phyloP scores from a whole-genome alignment of 2,888 invertebrate species.

The Euphydryas editha region DNA sequence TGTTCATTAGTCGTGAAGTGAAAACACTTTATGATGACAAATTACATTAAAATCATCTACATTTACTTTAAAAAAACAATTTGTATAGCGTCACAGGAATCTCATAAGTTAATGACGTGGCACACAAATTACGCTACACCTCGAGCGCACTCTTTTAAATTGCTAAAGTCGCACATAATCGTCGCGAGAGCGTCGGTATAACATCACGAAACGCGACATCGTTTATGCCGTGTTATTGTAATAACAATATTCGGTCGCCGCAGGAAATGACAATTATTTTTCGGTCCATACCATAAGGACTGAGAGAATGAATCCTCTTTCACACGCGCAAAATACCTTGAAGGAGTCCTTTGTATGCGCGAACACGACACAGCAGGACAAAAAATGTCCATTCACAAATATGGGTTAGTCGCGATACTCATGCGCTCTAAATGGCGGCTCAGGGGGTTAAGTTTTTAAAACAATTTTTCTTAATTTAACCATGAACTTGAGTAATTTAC shows the following conservation, averaged over 20 bases:
- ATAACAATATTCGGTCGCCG: constrained; percentile 63
- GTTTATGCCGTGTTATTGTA: constrained; percentile 46
- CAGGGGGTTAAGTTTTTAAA: constrained; percentile 28
- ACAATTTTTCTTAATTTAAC: constrained; percentile 21
- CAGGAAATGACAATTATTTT: constrained; percentile 84
- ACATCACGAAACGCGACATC: constrained; percentile 52
- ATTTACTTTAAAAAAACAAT: constrained; percentile 5
- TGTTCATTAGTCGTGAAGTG: constrained; percentile 2
- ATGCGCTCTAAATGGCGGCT: constrained; percentile 35
- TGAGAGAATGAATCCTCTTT: constrained; percentile 76
- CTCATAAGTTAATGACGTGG: constrained; percentile 43
- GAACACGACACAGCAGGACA: constrained; percentile 61
- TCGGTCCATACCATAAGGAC: constrained; percentile 71
- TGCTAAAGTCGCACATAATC: constrained; percentile 52
- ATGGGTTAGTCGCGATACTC: constrained; percentile 77
- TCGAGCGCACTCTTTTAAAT: constrained; percentile 56
- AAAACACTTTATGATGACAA: constrained; percentile 3
- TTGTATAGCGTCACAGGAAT: constrained; percentile 12
- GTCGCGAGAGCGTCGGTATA: constrained; percentile 56
- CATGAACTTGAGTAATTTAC: constrained; percentile 11
- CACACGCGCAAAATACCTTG: constrained; percentile 80
- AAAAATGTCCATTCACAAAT: constrained; percentile 82
- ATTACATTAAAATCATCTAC: constrained; percentile 15
- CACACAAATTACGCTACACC: constrained; percentile 45
- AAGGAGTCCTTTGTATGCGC: constrained; percentile 69